Evolutionary conservation across 2,797 vertebrate species (phyloP).

Genomic region (Botia kubotai): DNA sequence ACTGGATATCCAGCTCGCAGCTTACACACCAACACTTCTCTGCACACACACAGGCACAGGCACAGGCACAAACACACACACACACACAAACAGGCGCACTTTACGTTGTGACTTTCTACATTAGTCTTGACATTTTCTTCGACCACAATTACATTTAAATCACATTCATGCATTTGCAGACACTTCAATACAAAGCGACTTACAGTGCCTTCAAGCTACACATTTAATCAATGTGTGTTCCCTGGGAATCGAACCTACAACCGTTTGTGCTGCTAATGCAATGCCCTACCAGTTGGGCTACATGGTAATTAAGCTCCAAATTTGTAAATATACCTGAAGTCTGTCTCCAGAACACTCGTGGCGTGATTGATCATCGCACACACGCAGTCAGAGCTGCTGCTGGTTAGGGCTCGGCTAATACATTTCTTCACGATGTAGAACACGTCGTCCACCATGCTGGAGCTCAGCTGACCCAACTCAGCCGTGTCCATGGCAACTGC

Average conservation of each 20-base stretch:
- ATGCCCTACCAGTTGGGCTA: too few species aligned
- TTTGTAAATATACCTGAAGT: slow-evolving; percentile 86
- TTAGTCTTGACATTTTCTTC: not conserved
- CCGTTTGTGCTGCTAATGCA: too few species aligned
- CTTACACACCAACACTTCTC: slow-evolving; percentile 93
- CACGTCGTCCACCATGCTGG: slow-evolving; percentile 98
- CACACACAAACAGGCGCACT: not conserved
- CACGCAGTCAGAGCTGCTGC: slow-evolving; percentile 96
- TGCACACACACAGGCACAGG: slow-evolving; percentile 62
- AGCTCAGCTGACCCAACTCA: slow-evolving; percentile 93
- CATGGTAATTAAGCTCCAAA: not conserved
- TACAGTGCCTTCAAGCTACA: too few species aligned
- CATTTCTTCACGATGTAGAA: slow-evolving; percentile 99
- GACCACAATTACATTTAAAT: too few species aligned
- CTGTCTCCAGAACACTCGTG: slow-evolving; percentile 92
- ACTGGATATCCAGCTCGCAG: slow-evolving; percentile 93
- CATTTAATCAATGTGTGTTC: too few species aligned
- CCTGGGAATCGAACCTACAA: too few species aligned
- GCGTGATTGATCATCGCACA: slow-evolving; percentile 99
- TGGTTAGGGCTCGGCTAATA: slow-evolving; percentile 93
- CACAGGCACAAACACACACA: too few species aligned
- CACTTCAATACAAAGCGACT: too few species aligned
- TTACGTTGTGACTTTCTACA: not conserved
- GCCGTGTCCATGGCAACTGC: slow-evolving; percentile 93
- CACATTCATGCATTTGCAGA: too few species aligned